Conservation (phyloP, 2,113 vertebrate genomes). For the Heteronetta atricapilla region DNA sequence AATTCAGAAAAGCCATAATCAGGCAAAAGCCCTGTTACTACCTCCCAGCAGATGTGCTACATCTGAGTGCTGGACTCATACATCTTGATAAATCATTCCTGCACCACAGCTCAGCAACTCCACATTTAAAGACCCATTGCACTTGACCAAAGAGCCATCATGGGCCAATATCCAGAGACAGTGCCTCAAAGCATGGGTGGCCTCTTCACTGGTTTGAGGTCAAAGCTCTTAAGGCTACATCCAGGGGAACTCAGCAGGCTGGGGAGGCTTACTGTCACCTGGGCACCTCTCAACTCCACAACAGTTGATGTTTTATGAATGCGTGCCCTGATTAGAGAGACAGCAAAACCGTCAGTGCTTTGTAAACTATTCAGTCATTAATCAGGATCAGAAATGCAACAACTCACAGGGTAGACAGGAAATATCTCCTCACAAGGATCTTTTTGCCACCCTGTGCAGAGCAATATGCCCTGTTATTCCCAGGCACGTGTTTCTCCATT, state of each 20-base stretch:
- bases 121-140: background rate
- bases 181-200: background rate
- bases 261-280: no score
- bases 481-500: background rate
- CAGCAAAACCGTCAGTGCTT: background rate
- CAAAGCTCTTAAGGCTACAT: background rate
- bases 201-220: background rate
- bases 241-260: background rate
- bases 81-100: background rate
- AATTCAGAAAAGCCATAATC: background rate
- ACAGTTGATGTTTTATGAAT: background rate
- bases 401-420: background rate
- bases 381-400: background rate
- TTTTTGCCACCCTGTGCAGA: background rate
- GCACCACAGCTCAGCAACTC: background rate
- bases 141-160: background rate
- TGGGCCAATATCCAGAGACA: background rate
- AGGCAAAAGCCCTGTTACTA: background rate
- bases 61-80: background rate
- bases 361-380: background rate
- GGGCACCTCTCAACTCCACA: background rate
- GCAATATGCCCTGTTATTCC: no score
- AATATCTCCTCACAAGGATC: background rate
- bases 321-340: background rate
- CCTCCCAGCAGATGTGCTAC: fast-evolving